Percentiles rank a stretch among this genome's conserved stretches.
Evolutionary conservation across 2,888 invertebrate genomes (phyloP).

Genomic region (Endomychus coccineus): DNA sequence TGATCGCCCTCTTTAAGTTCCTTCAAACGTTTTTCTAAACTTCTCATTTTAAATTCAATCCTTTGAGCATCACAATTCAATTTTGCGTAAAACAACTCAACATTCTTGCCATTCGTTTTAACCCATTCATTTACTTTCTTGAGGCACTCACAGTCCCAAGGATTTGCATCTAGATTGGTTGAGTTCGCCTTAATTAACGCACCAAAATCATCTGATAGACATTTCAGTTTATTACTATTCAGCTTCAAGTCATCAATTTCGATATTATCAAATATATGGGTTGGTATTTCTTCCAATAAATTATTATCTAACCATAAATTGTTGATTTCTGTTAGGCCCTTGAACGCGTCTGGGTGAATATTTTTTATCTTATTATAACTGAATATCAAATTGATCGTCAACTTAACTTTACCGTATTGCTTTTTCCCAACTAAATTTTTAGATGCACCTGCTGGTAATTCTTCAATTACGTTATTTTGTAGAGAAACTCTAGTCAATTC

Average conservation of each 20-base stretch:
- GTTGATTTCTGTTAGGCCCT: constrained; percentile 26
- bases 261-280: constrained; percentile 21
- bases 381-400: constrained; percentile 28
- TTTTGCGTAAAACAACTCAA: constrained; percentile 25
- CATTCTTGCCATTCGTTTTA: constrained; percentile 21
- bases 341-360: constrained; percentile 26
- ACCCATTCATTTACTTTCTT: constrained; percentile 25
- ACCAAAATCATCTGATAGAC: constrained; percentile 24
- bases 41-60: constrained; percentile 24
- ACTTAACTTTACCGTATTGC: constrained; percentile 21
- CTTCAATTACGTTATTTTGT: constrained; percentile 28
- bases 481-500: constrained; percentile 27
- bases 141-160: constrained; percentile 28
- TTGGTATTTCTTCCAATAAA: constrained; percentile 21
- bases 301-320: constrained; percentile 32
- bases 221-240: constrained; percentile 27
- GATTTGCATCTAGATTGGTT: constrained; percentile 28
- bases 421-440: constrained; percentile 26
- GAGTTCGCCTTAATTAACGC: constrained; percentile 26
- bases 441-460: constrained; percentile 27
- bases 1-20: constrained; percentile 18
- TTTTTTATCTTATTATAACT: constrained; percentile 29
- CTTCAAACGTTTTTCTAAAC: constrained; percentile 24
- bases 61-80: constrained; percentile 28
- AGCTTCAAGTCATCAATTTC: constrained; percentile 26